Evolutionary conservation across 2,797 vertebrate species (phyloP).

Genomic region (Anolis apletophallus): DNA sequence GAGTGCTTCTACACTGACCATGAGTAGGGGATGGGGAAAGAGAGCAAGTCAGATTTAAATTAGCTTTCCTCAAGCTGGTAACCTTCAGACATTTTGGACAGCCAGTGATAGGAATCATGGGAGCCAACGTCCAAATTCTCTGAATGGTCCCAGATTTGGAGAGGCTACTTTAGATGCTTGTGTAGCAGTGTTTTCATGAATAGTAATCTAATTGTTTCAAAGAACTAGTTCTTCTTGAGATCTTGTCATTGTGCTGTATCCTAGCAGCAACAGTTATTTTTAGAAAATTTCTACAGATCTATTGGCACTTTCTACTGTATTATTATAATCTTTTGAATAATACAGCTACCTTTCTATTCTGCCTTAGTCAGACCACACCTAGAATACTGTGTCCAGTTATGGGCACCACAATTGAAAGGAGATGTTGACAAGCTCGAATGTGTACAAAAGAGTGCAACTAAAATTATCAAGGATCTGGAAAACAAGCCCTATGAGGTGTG

Average conservation of each 20-base stretch:
- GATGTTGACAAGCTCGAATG: too few relatives aligned
- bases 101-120: not conserved
- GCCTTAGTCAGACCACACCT: too few relatives aligned
- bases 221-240: not conserved
- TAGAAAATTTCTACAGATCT: slow-evolving; percentile 34
- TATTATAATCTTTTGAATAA: not conserved
- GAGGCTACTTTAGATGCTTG: not conserved
- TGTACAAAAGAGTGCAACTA: too few relatives aligned
- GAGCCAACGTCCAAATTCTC: not conserved
- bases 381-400: too few relatives aligned
- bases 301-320: not conserved
- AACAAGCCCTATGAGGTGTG: too few relatives aligned
- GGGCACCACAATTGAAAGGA: too few relatives aligned
- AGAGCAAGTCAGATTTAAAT: slow-evolving; percentile 23
- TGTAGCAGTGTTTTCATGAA: slow-evolving; percentile 1
- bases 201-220: not conserved
- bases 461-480: too few relatives aligned
- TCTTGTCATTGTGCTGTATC: slow-evolving; percentile 13
- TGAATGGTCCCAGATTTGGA: not conserved
- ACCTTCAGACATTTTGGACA: not conserved
- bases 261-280: slow-evolving; percentile 17
- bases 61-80: not conserved
- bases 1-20: slow-evolving; percentile 19
- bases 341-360: too few relatives aligned
- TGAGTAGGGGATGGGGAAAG: slow-evolving; percentile 13